phyloP scores from a whole-genome alignment of 2,113 vertebrate species.

The Baryphthengus martii region DNA sequence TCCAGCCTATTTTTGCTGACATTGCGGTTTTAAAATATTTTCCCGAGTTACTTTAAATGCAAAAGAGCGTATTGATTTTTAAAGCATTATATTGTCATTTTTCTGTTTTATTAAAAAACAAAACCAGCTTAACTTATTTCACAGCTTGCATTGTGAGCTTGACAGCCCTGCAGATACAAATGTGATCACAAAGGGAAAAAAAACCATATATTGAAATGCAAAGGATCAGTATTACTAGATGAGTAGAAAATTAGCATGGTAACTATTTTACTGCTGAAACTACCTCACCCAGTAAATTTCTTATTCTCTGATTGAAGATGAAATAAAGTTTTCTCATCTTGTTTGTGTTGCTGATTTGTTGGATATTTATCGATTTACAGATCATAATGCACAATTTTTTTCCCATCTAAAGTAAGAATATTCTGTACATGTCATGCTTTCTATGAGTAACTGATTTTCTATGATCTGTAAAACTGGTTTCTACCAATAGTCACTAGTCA shows the following conservation, averaged over 20 bases:
- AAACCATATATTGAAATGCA: not conserved
- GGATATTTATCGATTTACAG: constrained; percentile 69
- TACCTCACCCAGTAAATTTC: not conserved
- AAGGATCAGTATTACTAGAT: not conserved
- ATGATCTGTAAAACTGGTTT: constrained; percentile 64
- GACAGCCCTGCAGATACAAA: constrained; percentile 20
- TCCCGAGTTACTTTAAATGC: constrained; percentile 25
- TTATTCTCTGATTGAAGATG: constrained; percentile 55
- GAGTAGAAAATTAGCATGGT: constrained; percentile 47
- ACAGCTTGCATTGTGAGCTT: not conserved
- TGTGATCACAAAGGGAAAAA: not conserved
- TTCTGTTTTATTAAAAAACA: constrained; percentile 45
- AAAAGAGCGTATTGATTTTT: constrained; percentile 27
- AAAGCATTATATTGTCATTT: not conserved
- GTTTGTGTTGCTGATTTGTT: constrained; percentile 73
- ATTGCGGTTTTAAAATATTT: not conserved
- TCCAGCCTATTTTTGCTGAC: not conserved
- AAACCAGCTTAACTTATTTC: constrained; percentile 32
- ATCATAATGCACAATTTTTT: constrained; percentile 60
- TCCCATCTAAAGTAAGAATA: constrained; percentile 63
- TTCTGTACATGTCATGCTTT: constrained; percentile 61
- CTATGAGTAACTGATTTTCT: constrained; percentile 71
- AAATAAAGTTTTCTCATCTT: constrained; percentile 71
- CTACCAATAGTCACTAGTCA: constrained; percentile 13
- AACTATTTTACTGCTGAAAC: constrained; percentile 19